Base-by-base conservation (phyloP, 2,888 invertebrate genomes). In the Hemistola chrysoprasaria region DNA sequence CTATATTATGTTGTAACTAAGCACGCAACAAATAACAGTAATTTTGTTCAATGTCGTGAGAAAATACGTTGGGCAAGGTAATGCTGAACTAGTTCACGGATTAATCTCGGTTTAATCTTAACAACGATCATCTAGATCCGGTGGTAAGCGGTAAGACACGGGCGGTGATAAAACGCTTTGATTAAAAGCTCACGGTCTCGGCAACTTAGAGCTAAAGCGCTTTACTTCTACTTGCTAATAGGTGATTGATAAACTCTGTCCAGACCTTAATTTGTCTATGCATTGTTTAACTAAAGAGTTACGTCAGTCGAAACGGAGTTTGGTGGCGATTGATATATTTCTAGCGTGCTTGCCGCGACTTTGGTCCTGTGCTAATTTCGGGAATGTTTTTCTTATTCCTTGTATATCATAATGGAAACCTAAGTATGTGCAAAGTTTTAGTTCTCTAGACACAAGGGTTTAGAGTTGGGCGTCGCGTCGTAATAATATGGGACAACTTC, bases 1-100 rank as follows among this genome's bases (percentile, higher is more conserved):
- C 51, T 46, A 48, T 53, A 48, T 40, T 40, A 51, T 33, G 48
- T 51, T 47, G 43, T 50, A 54, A 47, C 46, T 44, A 11, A 30
- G 30, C 34, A 37, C 24, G 34, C 40, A 32, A 8, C 32, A 37
- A 78, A 82, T 81, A 80, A 80, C 78, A 65, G 82, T 80, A 78
- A 83, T 83, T 83, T 74, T 60, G 66, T 75, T 74, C 85, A 86
- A 85, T 86, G 85, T 80, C 86, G 85, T 87, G 87, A 73, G 86
- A 87, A 44, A 44, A 38, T 34, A 83, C 69, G 73, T 72, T 76
- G 81, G 67, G 81, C 72, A 84, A 84, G 71, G 64, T 60, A 64
- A 35, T 47, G 57, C 69, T 76, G 72, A 78, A 79, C 87, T 78
- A 82, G 83, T 84, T 84, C 78, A 73, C 78, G 78, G 76, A 76